Conservation (phyloP, 2,888 invertebrate species). For the Tanytarsus gracilentus region DNA sequence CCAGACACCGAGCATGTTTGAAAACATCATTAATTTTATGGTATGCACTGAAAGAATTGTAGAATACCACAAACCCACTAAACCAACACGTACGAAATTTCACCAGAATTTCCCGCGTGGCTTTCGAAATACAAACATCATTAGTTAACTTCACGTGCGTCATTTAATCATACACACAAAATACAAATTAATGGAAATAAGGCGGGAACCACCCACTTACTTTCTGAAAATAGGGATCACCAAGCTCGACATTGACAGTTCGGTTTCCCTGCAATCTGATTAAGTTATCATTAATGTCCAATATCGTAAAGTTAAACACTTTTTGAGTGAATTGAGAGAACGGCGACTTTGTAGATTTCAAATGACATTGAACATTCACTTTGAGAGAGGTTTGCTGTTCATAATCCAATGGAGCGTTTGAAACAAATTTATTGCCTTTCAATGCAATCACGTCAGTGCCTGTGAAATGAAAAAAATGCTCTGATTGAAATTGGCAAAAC, state of each 20-base stretch:
- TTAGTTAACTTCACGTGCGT: too few species aligned
- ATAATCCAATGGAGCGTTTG: conserved; percentile 43
- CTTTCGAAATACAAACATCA: too few species aligned
- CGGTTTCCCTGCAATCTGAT: conserved; percentile 55
- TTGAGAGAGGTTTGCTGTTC: conserved; percentile 41
- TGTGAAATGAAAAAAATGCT: conserved; percentile 31
- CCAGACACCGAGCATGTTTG: too few species aligned
- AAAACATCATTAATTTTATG: too few species aligned
- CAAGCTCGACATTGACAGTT: conserved; percentile 35
- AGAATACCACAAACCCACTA: too few species aligned
- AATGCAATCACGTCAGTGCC: conserved; percentile 42
- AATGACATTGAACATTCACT: conserved; percentile 42
- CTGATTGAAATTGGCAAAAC: too few species aligned
- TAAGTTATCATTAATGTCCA: conserved; percentile 89
- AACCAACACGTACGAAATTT: too few species aligned
- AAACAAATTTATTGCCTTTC: conserved; percentile 41
- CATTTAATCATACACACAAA: too few species aligned
- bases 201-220: conserved; percentile 32
- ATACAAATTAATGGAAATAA: too few species aligned
- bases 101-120: too few species aligned
- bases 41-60: too few species aligned
- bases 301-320: conserved; percentile 48
- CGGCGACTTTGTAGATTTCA: conserved; percentile 35
- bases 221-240: conserved; percentile 39
- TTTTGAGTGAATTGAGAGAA: conserved; percentile 31